phyloP scores from a whole-genome alignment of 1,140 invertebrate species.

The Rhagoletis zephyria region DNA sequence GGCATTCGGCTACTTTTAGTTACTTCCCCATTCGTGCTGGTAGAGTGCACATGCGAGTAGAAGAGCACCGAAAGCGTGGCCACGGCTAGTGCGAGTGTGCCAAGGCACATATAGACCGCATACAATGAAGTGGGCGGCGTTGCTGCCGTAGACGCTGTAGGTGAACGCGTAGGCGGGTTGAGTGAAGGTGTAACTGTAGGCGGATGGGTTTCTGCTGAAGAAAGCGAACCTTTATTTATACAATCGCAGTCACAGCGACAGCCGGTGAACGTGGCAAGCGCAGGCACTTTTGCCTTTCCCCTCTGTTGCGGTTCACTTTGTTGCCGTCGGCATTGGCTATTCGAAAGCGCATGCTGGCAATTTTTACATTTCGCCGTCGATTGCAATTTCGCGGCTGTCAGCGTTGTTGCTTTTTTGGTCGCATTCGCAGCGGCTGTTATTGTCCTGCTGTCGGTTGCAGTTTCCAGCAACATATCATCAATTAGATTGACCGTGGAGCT shows the following conservation, averaged over 20 bases:
- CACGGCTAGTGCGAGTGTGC: slow-evolving; percentile 64
- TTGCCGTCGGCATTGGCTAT: neutral
- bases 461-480: slow-evolving; percentile 38
- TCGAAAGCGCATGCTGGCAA: slow-evolving; percentile 53
- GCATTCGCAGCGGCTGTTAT: slow-evolving; percentile 1
- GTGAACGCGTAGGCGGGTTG: neutral
- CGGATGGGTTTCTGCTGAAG: neutral
- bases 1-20: neutral
- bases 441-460: neutral
- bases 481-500: slow-evolving; percentile 47
- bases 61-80: slow-evolving; percentile 67
- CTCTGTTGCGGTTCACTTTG: slow-evolving; percentile 14
- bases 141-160: neutral
- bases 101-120: slow-evolving; percentile 67
- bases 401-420: slow-evolving; percentile 11
- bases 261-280: neutral
- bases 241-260: slow-evolving; percentile 48
- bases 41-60: slow-evolving; percentile 62
- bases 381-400: slow-evolving; percentile 7
- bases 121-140: slow-evolving; percentile 58
- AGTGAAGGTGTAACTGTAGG: neutral
- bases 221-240: slow-evolving; percentile 36
- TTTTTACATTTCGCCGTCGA: slow-evolving; percentile 55
- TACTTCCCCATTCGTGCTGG: neutral
- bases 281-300: neutral